Evolutionary conservation across 2,888 invertebrate genomes (phyloP), one percentile per base, ranked within the genome.

Genomic region (Neuroscelio doddi): DNA sequence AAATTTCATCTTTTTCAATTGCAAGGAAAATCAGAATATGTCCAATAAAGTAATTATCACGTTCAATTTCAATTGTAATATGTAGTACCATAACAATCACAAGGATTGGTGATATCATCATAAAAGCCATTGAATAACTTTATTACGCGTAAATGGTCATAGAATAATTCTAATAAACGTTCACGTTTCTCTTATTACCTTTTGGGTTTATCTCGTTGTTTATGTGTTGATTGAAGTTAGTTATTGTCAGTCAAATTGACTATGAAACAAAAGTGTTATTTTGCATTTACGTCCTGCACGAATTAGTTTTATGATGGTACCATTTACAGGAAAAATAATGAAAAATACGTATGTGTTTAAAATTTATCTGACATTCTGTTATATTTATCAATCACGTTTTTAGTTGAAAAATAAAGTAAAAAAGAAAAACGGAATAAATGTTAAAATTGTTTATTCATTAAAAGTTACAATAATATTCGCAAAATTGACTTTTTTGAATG

Each of bases 121-220:
- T 61, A 53, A 53, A 61, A 21, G 32, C 29, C 36, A 39, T 53
- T 16, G 38, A 36, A 53, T 53, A 61, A 53, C 52, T 61, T 47
- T 53, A 17, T 52, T 29, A 26, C 26, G 9, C 15, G 16, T 15
- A 10, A 56, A 49, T n/a, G 49, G 27, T 36, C 42, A 61, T 47
- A 47, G 34, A 47, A 47, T 47, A 47, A 41, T 30, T 53, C 46
- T 52, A 52, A 59, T 59, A 52, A 59, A 59, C 51, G 46, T 47
- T 59, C 47, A 27, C 17, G 32, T 57, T 58, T 51, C 51, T 41
- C 52, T 46, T 59, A 59, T 46, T 59, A 38, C 39, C 5, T 21
- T 21, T 5, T 5, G 2, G 21, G 21, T 21, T 21, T 21, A 21
- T 42, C 12, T 14, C 14, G 32, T 46, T 58, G 45, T 58, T 58